Evolutionary conservation across 2,797 vertebrate species (phyloP).

Genomic region (Thalassophryne amazonica): DNA sequence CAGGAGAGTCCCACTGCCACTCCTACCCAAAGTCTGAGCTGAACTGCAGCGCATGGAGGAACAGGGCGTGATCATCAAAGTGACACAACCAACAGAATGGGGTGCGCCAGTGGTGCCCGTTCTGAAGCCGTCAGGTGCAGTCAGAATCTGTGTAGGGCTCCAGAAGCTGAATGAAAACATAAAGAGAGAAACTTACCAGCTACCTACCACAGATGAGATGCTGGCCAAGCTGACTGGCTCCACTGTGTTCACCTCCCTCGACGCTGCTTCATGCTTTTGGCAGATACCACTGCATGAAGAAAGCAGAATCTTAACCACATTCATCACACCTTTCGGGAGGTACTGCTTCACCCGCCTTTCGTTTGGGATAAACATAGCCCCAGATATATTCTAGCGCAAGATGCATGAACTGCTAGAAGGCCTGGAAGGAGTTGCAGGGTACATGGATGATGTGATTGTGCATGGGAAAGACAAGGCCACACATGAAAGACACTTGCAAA

Average conservation of each 20-base stretch:
- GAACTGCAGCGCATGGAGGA: background rate
- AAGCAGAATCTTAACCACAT: too few species aligned
- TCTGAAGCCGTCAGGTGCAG: background rate
- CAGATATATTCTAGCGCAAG: too few species aligned
- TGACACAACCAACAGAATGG: slow-evolving; percentile 8
- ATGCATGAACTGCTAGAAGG: too few species aligned
- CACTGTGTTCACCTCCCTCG: slow-evolving; percentile 15
- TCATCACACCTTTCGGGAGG: too few species aligned
- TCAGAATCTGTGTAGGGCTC: background rate
- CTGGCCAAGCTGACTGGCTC: slow-evolving; percentile 4
- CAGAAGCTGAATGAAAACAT: slow-evolving; percentile 1
- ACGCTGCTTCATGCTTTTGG: too few species aligned
- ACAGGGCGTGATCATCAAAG: slow-evolving; percentile 2
- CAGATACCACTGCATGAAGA: too few species aligned
- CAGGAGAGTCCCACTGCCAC: background rate
- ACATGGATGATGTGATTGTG: too few species aligned
- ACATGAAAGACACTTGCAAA: too few species aligned
- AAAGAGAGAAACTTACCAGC: background rate
- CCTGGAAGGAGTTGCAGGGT: too few species aligned
- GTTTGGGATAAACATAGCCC: too few species aligned
- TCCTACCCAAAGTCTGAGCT: background rate
- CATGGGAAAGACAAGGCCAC: too few species aligned
- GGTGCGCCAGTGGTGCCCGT: slow-evolving; percentile 5
- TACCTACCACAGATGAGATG: background rate
- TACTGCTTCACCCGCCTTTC: too few species aligned